Conservation (phyloP, 2,113 vertebrate species). For the Eira barbara region DNA sequence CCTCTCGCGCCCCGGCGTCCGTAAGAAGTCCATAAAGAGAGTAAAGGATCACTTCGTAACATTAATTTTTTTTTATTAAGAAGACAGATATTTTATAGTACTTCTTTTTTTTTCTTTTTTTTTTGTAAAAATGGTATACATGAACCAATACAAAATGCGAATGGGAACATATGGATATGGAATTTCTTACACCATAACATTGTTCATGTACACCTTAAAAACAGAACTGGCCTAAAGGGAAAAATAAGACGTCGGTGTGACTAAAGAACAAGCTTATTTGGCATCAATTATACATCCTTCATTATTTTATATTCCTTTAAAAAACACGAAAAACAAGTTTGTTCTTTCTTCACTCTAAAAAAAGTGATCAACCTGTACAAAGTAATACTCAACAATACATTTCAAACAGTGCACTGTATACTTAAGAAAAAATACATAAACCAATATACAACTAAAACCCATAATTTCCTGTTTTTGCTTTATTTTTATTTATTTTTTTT, state of each 20-base stretch:
- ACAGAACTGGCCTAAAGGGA: conserved; percentile 87
- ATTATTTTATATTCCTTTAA: conserved; percentile 78
- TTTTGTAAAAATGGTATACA: conserved; percentile 91
- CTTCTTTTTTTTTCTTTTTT: conserved; percentile 82
- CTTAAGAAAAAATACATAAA: conserved; percentile 87
- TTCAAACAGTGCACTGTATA: conserved; percentile 91
- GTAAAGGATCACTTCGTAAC: conserved; percentile 80
- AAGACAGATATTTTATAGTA: conserved; percentile 91
- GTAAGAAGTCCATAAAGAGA: conserved; percentile 70
- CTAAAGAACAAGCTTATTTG: conserved; percentile 89
- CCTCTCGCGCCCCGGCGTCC: neutral
- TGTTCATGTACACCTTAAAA: conserved; percentile 86
- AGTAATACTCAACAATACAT: conserved; percentile 92
- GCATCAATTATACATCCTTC: conserved; percentile 81
- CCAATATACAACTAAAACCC: conserved; percentile 88
- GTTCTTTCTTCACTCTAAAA: conserved; percentile 88
- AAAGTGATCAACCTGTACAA: conserved; percentile 89
- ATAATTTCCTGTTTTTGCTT: conserved; percentile 80
- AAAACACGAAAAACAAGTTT: conserved; percentile 84
- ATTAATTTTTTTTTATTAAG: conserved; percentile 91
- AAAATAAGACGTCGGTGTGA: conserved; percentile 78
- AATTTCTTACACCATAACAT: conserved; percentile 86
- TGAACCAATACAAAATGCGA: conserved; percentile 90
- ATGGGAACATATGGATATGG: conserved; percentile 86
- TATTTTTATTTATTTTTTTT: neutral